Base-by-base conservation (phyloP, 2,888 invertebrate species). In the Cylindroiulus punctatus region DNA sequence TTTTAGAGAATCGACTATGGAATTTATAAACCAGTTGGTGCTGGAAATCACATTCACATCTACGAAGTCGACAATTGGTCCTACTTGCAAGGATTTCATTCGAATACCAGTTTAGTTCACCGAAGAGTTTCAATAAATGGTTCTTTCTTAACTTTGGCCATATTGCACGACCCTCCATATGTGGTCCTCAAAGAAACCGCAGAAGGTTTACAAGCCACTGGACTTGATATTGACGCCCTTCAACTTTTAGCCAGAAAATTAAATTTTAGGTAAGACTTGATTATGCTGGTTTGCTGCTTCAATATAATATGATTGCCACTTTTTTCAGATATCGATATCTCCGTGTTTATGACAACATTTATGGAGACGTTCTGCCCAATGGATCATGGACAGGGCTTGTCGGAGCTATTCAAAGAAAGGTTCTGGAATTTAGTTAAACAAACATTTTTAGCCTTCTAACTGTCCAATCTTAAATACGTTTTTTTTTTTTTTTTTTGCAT, bases 381-480 rank as follows among this genome's bases (percentile, higher is more conserved):
- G 86, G 86, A 12, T 44, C 84, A 17, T 86, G 86, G 86, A 86
- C 52, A 26, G 86, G 86, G 19, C 84, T 86, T 1, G 30, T 86
- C n/a, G 86, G 86, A 19, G 8, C 47, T 3, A 32, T 86, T 26
- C 86, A 86, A 65, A 26, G 86, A 57, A 86, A 84, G 57, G 86
- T 86, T 12, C n/a, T 22, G 81, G 17, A 85, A 40, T 32, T 22
- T 2, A 81, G 26, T 26, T 44, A n/a, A n/a, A n/a, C n/a, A n/a
- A n/a, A n/a, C n/a, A 17, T 44, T 22, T 22, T 85, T 85, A 19
- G 26, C 19, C 14, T 82, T 32, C 17, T 36, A n/a, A n/a, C n/a
- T 84, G 81, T 3, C 22, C 8, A 57, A 36, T 32, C 32, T 7
- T 81, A 14, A n/a, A 32, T 22, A 36, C 14, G 30, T 65, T 26